Conservation (phyloP, 2,797 vertebrate genomes). For the Takifugu ocellatus region DNA sequence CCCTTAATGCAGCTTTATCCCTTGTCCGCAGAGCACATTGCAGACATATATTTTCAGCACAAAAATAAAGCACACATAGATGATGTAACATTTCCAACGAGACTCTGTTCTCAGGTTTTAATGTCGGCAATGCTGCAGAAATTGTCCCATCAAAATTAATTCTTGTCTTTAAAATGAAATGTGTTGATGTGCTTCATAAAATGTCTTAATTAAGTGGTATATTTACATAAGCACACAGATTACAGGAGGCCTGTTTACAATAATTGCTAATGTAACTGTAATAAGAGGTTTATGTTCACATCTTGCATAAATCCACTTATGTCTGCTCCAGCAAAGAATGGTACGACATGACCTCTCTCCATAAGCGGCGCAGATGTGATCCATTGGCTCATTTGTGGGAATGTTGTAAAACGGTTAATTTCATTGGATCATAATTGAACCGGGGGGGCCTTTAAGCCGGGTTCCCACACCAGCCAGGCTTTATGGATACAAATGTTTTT, state of each 20-base stretch:
- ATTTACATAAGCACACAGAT: constrained; percentile 23
- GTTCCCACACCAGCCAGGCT: background rate
- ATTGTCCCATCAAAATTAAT: background rate
- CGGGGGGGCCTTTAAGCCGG: background rate
- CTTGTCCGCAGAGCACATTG: constrained; percentile 56
- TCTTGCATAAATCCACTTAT: constrained; percentile 46
- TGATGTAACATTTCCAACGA: constrained; percentile 55
- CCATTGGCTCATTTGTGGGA: constrained; percentile 45
- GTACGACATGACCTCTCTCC: constrained; percentile 19
- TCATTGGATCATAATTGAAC: constrained; percentile 36
- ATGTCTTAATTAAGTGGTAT: constrained; percentile 15
- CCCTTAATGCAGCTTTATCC: constrained; percentile 76
- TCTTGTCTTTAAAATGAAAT: background rate
- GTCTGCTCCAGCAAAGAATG: constrained; percentile 42
- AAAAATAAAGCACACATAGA: constrained; percentile 31
- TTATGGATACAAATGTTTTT: constrained; percentile 16
- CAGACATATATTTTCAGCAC: constrained; percentile 62
- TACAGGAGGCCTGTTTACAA: constrained; percentile 31
- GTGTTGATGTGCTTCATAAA: background rate
- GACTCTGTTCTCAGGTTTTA: background rate
- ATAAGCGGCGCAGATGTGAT: constrained; percentile 47
- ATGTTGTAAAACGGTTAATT: constrained; percentile 37
- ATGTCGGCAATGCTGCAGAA: background rate
- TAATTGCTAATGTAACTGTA: constrained; percentile 58
- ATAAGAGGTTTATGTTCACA: constrained; percentile 42